Percentiles rank a stretch among this genome's conserved stretches.
These are phyloP conservation scores for Zosterops hypoxanthus DNA, from an alignment of 2,113 vertebrate species.

Conservation along the genomic window DNA sequence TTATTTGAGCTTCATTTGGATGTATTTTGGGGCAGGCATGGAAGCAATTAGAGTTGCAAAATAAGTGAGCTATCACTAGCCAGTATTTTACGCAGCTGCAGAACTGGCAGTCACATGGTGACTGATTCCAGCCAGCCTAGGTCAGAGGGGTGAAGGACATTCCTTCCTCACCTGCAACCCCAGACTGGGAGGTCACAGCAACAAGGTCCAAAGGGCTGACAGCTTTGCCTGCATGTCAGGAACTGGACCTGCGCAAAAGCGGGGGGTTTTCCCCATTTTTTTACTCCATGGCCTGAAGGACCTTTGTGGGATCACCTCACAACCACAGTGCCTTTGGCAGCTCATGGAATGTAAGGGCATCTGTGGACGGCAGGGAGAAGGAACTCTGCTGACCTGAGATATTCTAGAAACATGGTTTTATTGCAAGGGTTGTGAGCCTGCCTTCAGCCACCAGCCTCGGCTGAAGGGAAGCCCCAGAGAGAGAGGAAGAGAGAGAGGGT, in stretches of 20 bases:
- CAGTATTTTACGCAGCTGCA: not conserved
- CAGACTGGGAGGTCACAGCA: not conserved
- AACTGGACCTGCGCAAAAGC: not conserved
- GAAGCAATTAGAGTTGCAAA: not conserved
- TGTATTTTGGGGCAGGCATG: not conserved
- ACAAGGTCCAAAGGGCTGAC: fast-evolving
- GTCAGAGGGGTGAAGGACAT: not conserved
- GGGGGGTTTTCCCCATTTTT: fast-evolving
- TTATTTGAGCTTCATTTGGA: not conserved
- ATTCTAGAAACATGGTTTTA: too few species aligned
- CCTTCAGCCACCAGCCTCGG: too few species aligned
- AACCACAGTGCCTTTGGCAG: not conserved
- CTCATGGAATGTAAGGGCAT: not conserved
- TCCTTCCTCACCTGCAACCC: not conserved
- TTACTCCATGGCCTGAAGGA: not conserved
- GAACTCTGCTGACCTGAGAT: too few species aligned
- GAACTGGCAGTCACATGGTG: not conserved
- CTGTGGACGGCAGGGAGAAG: too few species aligned
- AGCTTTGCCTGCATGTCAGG: not conserved
- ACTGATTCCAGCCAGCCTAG: not conserved
- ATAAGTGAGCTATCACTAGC: not conserved
- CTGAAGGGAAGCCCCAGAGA: too few species aligned
- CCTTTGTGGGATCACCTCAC: not conserved
- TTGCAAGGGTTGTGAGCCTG: too few species aligned
- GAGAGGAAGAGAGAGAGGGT: too few species aligned